Base-by-base conservation (phyloP, 2,888 invertebrate genomes). In the Anoncus sp. region DNA sequence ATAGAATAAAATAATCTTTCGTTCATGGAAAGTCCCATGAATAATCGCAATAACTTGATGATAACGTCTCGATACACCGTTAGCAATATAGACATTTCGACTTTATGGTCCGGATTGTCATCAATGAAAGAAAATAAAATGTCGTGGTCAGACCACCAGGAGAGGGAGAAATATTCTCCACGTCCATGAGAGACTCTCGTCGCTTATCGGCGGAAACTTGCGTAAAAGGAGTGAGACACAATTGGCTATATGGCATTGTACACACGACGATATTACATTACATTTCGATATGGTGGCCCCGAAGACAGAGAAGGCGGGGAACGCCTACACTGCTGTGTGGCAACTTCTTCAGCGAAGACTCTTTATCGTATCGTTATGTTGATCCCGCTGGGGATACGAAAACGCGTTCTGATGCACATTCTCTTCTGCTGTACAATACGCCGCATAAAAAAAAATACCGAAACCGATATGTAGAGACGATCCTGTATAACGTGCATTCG, bases 351-450 rank as follows among this genome's bases (percentile, higher is more conserved):
- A 63, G 35, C 51, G 63, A 60, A 27, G 49, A 31, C 55, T 59
- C 71, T 75, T 79, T 79, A 75, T 79, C 67, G 78, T 67, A 63
- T 79, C 78, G 75, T 67, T 75, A 72, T 75, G 67, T 57, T 67
- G 78, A 79, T 79, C 55, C 63, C 57, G 38, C 38, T 63, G 47
- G 43, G 67, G 67, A 79, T 79, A 75, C 72, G 67, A 71, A 79
- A 79, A 75, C 71, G 66, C 67, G 45, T 57, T 57, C 67, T 38
- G 67, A 53, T 62, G 74, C 62, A 60, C 65, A 70, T 70, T 65
- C 69, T 51, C 70, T 51, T 38, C 35, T 40, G 47, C 20, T 18
- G 43, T 59, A 45, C 49, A 51, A 59, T 59, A 47, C 57, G 22
- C 38, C 18, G 57, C 22, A 9, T 40, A 24, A 27, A 49, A 53